These are phyloP conservation scores for Parotia lawesii DNA, from an alignment of 2,113 vertebrate genomes.

Conservation along the genomic window DNA sequence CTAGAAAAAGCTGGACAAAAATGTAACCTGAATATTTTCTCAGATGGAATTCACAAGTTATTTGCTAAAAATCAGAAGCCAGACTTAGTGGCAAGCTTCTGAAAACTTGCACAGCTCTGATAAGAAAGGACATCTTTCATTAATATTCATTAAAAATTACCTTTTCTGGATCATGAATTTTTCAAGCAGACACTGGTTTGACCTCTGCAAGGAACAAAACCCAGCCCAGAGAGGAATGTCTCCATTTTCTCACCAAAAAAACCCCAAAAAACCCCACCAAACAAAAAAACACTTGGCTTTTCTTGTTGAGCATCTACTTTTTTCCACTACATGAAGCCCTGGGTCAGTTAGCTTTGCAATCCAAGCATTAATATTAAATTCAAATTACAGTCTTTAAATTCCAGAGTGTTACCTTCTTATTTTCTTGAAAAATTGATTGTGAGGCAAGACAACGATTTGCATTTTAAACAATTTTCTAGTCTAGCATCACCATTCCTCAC, in stretches of 20 bases:
- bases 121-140: conserved; percentile 77
- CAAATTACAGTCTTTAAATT: conserved; percentile 65
- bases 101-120: conserved; percentile 76
- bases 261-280: background rate
- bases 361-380: conserved; percentile 68
- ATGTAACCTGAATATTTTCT: conserved; percentile 50
- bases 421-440: conserved; percentile 67
- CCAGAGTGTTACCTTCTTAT: conserved; percentile 29
- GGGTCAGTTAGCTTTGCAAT: conserved; percentile 60
- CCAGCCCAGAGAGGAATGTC: conserved; percentile 38
- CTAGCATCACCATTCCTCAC: background rate
- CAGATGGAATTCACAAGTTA: conserved; percentile 29
- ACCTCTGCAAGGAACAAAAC: conserved; percentile 74
- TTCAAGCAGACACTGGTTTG: conserved; percentile 77
- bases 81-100: conserved; percentile 69
- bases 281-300: background rate
- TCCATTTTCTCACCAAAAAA: conserved; percentile 51
- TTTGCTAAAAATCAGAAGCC: conserved; percentile 68
- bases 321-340: conserved; percentile 37
- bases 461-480: conserved; percentile 67
- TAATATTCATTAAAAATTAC: conserved; percentile 85
- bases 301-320: conserved; percentile 60
- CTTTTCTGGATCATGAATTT: conserved; percentile 82
- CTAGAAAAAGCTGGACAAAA: conserved; percentile 39
- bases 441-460: conserved; percentile 45